Evolutionary conservation across 2,888 invertebrate genomes (phyloP), one percentile per base, ranked within the genome.

Genomic region (Thereva unica): DNA sequence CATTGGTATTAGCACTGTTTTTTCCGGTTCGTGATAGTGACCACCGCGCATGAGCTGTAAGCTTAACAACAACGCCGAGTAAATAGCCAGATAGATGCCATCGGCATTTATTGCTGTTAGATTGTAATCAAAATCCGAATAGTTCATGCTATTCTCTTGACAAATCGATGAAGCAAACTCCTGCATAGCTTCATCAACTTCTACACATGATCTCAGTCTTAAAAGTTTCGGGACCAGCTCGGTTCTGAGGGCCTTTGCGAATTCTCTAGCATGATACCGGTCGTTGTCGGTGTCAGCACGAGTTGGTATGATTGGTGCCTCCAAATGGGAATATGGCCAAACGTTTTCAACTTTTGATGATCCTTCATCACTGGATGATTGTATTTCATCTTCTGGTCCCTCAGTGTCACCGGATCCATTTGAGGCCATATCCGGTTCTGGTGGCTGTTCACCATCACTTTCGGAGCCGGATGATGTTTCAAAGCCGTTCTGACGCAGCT

Each of bases 81-180:
- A 95, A 0, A 93, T 92, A 1, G 95, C 93, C 70, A 96, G 82
- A 77, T 97, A 97, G 47, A 97, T 91, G 34, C 96, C 96, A 80
- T 97, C 97, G 1, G 95, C 96, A 79, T 97, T 97, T 84, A 97
- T 91, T 52, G 85, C 84, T 0, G 85, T 82, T 2, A 89, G 85
- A 74, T 88, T 87, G 78, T 85, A 87, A 69, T 81, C 81, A 64
- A 81, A 81, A 55, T 81, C 80, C 2, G 81, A 81, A 68, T 78
- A 79, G 47, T 81, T 81, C 74, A 78, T 76, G 73, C 80, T 81
- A 66, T 81, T 81, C 85, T 92, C 88, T 82, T 94, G 90, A 78
- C 95, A 96, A 74, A 94, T 93, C 70, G 91, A 88, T 0, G 95
- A 95, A 1, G 96, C 91, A 75, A 96, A 96, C 76, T 92, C 91